Conservation (phyloP, 1,140 invertebrate genomes). For the Procambarus virginalis region DNA sequence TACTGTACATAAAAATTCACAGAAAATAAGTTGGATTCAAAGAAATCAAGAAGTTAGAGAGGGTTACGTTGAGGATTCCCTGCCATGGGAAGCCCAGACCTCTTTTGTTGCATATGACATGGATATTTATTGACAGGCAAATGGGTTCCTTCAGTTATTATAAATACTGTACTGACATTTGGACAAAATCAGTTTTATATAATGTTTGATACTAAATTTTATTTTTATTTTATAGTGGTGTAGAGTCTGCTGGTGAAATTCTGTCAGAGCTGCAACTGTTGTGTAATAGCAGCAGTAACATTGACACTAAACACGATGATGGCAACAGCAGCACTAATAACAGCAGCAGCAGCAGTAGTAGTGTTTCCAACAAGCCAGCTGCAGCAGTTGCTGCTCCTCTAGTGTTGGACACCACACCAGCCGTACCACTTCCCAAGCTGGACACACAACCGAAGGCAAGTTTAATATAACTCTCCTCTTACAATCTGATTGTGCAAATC, state of each 20-base stretch:
- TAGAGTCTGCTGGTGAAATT: conserved; percentile 51
- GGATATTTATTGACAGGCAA: too few relatives aligned
- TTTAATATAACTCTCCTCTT: background rate
- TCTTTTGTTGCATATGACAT: too few relatives aligned
- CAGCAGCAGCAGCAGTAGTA: conserved; percentile 31
- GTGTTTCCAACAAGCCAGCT: conserved; percentile 3
- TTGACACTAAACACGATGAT: background rate
- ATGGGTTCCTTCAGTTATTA: too few relatives aligned
- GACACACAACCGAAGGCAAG: background rate
- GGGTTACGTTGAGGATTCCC: too few relatives aligned
- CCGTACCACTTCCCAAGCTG: background rate
- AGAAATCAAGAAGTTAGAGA: too few relatives aligned
- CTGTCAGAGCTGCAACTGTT: conserved; percentile 50
- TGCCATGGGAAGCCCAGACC: too few relatives aligned
- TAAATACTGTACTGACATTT: too few relatives aligned
- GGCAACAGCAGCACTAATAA: background rate
- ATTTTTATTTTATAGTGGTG: conserved; percentile 34
- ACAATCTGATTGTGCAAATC: background rate
- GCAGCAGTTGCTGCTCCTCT: background rate
- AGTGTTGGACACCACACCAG: conserved; percentile 20
- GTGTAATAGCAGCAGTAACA: conserved; percentile 28
- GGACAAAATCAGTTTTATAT: too few relatives aligned
- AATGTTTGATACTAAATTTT: too few relatives aligned
- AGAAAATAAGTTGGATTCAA: too few relatives aligned
- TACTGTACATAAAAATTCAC: too few relatives aligned